Percentiles rank a stretch among this genome's conserved stretches.
These are phyloP conservation scores for Eulacestoma nigropectus DNA, from an alignment of 2,113 vertebrate species.

Conservation along the genomic window DNA sequence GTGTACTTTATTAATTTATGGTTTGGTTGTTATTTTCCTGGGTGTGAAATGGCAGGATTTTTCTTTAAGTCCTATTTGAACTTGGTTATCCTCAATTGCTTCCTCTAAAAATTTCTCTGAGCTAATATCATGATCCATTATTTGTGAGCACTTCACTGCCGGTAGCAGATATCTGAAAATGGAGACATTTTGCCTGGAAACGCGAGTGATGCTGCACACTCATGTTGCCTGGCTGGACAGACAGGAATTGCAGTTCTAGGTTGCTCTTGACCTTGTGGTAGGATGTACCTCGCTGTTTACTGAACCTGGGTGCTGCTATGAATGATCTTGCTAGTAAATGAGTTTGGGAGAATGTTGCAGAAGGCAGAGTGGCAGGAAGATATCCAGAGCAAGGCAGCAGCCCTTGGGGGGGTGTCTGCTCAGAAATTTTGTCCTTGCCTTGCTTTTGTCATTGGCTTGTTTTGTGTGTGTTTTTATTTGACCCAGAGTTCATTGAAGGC, in stretches of 20 bases:
- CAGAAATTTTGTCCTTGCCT: neutral
- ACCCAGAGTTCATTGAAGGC: neutral
- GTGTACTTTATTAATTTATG: neutral
- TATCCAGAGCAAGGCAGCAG: neutral
- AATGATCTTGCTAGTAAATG: neutral
- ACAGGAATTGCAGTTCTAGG: neutral
- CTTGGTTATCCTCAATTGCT: slow-evolving; percentile 28
- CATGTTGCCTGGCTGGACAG: neutral
- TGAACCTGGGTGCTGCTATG: neutral
- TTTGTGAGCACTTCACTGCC: neutral
- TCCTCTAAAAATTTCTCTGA: neutral
- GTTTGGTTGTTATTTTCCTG: neutral
- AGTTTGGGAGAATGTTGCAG: neutral
- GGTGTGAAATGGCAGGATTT: neutral
- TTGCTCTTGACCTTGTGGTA: neutral
- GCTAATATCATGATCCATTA: neutral
- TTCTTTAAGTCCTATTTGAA: neutral
- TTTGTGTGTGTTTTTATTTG: neutral
- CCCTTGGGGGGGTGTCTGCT: neutral
- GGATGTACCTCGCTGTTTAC: neutral
- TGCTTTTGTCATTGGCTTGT: neutral
- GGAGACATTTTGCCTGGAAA: neutral
- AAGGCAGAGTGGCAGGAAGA: neutral
- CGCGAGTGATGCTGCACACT: neutral
- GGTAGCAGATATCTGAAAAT: neutral